A percentile compares a stretch with the other conserved stretches of the same genome.
Evolutionary conservation across 2,113 vertebrate genomes (phyloP).

Genomic region (Lophochroa leadbeateri): DNA sequence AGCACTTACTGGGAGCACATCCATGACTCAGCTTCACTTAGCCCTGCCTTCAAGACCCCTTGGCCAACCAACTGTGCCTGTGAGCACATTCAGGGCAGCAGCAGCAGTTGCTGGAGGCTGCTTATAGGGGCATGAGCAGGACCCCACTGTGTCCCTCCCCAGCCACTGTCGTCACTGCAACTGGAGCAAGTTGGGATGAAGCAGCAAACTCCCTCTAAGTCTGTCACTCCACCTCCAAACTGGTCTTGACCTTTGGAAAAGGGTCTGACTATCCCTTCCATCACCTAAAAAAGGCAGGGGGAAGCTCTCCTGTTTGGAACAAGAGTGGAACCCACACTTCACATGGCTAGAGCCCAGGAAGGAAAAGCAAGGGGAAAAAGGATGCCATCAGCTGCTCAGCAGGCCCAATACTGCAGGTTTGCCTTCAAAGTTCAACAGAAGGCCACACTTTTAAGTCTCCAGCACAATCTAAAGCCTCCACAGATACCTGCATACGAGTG

Average conservation of each 20-base stretch:
- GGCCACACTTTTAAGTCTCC: neutral
- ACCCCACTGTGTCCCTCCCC: accelerated
- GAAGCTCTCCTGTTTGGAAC: neutral
- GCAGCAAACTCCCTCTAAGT: neutral
- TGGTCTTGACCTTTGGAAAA: neutral
- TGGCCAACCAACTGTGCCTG: neutral
- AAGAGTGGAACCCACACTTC: neutral
- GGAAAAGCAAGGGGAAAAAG: neutral
- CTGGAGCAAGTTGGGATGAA: neutral
- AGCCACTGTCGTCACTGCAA: neutral
- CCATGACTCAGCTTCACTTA: neutral
- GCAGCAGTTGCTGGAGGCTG: neutral
- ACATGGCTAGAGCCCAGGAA: neutral
- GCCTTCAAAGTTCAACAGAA: accelerated
- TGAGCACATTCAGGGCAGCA: neutral
- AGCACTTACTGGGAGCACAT: neutral
- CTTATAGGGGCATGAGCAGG: accelerated
- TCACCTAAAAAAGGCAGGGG: neutral
- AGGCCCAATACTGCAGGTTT: neutral
- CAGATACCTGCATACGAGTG: neutral
- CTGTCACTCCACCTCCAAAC: neutral
- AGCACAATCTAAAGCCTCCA: neutral
- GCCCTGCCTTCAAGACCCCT: neutral
- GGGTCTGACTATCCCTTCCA: neutral
- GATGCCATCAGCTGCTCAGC: neutral